Base-by-base conservation (phyloP, 2,888 invertebrate species). In the Eristalis pertinax region DNA sequence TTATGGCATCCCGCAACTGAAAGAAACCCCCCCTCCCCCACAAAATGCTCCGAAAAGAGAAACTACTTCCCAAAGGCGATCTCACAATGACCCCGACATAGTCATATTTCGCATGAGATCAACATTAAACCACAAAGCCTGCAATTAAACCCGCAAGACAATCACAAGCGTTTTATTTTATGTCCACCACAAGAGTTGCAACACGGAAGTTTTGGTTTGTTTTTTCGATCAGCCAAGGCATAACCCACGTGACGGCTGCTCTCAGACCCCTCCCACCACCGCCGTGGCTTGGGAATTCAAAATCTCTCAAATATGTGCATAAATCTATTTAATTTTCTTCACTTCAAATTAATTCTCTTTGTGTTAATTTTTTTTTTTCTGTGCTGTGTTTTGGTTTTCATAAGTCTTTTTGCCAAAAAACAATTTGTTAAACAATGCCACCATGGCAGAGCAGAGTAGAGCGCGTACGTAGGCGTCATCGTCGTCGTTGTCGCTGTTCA, bases 391-490 rank as follows among this genome's bases (percentile, higher is more conserved):
- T 65, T 64, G 50, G 56, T 35, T 38, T 63, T 41, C 29, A 41
- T 38, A 50, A 50, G n/a, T 1, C 19, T 50, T 19, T 50, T 60
- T 73, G 65, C 65, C 72, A 73, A 79, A 79, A 79, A 74, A 60
- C 24, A 56, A 65, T 65, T 74, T 65, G 56, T 56, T 65, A 64
- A 50, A 56, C 74, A 73, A 62, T 62, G 62, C 68, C 79, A 62
- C 67, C 32, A 24, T 32, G 50, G 50, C 50, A 43, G 41, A 41
- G 41, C 15, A n/a, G 43, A 43, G 41, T n/a, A 4, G 15, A 43
- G n/a, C 43, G 15, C 43, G 56, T 13, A 80, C 50, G 74, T 80
- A 63, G 80, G 69, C 74, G 80, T 67, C 60, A 26, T 10, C 60
- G 26, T 26, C 60, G 26, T 26, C 60, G 22, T n/a, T 13, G 26